Percentiles rank a stretch among this genome's conserved stretches.
Evolutionary conservation across 2,797 vertebrate species (phyloP).

Genomic region (Carapus acus): DNA sequence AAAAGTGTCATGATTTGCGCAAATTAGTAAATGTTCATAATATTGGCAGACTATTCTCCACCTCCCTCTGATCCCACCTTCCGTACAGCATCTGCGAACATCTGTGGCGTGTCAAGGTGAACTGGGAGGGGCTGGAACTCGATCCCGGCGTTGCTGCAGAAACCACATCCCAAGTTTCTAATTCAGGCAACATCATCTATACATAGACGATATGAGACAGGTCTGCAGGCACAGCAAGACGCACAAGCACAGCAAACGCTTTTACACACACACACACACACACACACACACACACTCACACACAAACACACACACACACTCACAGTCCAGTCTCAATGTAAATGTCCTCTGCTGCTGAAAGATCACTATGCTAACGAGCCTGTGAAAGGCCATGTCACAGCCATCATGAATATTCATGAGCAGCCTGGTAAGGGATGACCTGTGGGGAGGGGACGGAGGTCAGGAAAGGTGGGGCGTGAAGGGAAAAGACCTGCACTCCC

Average conservation of each 20-base stretch:
- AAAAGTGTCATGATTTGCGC: no score
- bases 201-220: slow-evolving; percentile 62
- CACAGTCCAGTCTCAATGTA: slow-evolving; percentile 57
- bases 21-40: no score
- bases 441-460: slow-evolving; percentile 52
- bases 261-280: no score
- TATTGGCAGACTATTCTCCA: no score
- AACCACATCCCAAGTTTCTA: slow-evolving; percentile 72
- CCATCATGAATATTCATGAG: slow-evolving; percentile 68
- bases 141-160: slow-evolving; percentile 67
- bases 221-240: slow-evolving; percentile 49
- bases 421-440: slow-evolving; percentile 60
- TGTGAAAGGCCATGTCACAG: slow-evolving; percentile 68
- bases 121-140: slow-evolving; percentile 61
- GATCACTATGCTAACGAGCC: slow-evolving; percentile 70
- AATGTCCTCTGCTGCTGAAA: slow-evolving; percentile 68
- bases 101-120: slow-evolving; percentile 66
- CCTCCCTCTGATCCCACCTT: slow-evolving; percentile 26
- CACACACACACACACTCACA: slow-evolving; percentile 5
- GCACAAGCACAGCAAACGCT: slow-evolving; percentile 43
- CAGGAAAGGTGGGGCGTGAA: slow-evolving; percentile 44
- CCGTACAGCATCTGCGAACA: slow-evolving; percentile 46
- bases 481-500: slow-evolving; percentile 44
- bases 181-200: slow-evolving; percentile 68
- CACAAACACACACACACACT: slow-evolving; percentile 23